phyloP scores from a whole-genome alignment of 1,140 invertebrate species.

The Drosophila sturtevanti region DNA sequence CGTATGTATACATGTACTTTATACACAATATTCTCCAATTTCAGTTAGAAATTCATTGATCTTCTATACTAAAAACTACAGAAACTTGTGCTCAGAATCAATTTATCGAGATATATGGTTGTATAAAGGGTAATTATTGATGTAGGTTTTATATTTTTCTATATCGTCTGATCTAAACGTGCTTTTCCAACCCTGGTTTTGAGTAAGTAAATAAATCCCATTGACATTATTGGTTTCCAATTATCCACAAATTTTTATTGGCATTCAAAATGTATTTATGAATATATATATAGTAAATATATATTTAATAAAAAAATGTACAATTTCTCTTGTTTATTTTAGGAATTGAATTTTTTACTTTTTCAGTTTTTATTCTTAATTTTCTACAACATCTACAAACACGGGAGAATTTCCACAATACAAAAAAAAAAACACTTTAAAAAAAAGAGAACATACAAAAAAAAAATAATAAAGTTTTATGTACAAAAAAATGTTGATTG shows the following conservation, averaged over 20 bases:
- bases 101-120: too few relatives aligned
- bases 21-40: too few relatives aligned
- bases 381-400: constrained; percentile 68
- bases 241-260: constrained; percentile 78
- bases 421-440: constrained; percentile 31
- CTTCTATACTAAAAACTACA: too few relatives aligned
- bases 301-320: constrained; percentile 61
- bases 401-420: not conserved
- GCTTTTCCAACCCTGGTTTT: too few relatives aligned
- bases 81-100: too few relatives aligned
- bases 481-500: constrained; percentile 69
- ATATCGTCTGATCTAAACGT: too few relatives aligned
- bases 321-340: constrained; percentile 55
- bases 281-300: constrained; percentile 27
- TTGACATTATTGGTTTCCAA: constrained; percentile 54
- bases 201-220: not conserved
- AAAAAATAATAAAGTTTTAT: constrained; percentile 77
- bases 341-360: constrained; percentile 34
- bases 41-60: too few relatives aligned
- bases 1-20: too few relatives aligned
- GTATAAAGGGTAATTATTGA: too few relatives aligned
- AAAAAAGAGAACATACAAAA: constrained; percentile 15
- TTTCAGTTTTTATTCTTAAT: constrained; percentile 58
- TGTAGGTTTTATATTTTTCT: not conserved
- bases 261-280: constrained; percentile 64